Percentiles rank a stretch among this genome's conserved stretches.
Conservation (phyloP, 2,113 vertebrate species). For the Xenopus borealis region DNA sequence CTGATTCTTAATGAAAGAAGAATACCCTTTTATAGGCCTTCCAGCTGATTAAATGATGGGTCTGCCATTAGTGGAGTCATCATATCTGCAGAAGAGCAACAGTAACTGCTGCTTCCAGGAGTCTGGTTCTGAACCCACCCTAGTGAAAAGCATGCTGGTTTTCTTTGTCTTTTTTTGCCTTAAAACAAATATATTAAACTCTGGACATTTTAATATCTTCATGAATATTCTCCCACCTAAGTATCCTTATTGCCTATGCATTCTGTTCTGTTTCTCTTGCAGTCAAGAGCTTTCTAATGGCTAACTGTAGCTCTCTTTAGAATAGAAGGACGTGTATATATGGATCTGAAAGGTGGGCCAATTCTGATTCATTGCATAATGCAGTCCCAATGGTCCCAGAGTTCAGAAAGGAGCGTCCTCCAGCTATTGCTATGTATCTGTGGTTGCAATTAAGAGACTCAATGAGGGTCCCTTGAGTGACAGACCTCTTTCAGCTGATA, state of each 20-base stretch:
- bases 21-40: too few relatives aligned
- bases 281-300: constrained; percentile 63
- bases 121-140: too few relatives aligned
- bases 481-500: constrained; percentile 71
- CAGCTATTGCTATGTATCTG: constrained; percentile 58
- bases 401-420: constrained; percentile 59
- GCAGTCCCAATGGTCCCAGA: constrained; percentile 57
- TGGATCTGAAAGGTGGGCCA: constrained; percentile 69
- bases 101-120: too few relatives aligned
- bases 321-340: constrained; percentile 65
- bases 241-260: neutral
- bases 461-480: constrained; percentile 61
- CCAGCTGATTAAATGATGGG: too few relatives aligned
- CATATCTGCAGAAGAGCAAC: too few relatives aligned
- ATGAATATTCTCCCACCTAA: constrained; percentile 37
- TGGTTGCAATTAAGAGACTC: constrained; percentile 71
- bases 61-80: too few relatives aligned
- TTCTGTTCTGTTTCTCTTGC: neutral
- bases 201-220: constrained; percentile 7
- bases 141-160: too few relatives aligned
- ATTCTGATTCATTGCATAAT: constrained; percentile 57
- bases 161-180: too few relatives aligned
- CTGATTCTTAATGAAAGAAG: too few relatives aligned
- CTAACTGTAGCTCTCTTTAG: constrained; percentile 54
- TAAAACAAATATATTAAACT: neutral